Conservation (phyloP, 2,888 invertebrate genomes). For the Sinohyriopsis cumingii region DNA sequence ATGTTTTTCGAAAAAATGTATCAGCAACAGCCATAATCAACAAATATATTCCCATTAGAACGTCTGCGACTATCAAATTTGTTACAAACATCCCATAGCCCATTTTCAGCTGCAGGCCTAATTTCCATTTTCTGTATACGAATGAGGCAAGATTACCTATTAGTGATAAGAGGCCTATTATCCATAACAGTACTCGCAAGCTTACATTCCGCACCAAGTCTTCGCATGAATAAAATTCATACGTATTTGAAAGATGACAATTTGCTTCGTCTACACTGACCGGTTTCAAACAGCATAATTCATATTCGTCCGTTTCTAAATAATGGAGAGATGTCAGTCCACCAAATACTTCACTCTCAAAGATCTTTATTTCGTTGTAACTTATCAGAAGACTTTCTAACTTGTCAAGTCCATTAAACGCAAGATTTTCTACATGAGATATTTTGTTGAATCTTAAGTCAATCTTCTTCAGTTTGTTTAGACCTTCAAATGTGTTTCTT, state of each 20-base stretch:
- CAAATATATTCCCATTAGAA: constrained; percentile 15
- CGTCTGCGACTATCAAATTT: constrained; percentile 25
- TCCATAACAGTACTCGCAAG: constrained; percentile 31
- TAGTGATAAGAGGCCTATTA: constrained; percentile 31
- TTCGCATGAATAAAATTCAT: constrained; percentile 44
- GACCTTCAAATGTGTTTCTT: no score
- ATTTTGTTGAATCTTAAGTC: background rate
- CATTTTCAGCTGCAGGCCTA: constrained; percentile 13
- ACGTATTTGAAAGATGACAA: constrained; percentile 26
- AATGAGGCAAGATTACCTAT: constrained; percentile 32
- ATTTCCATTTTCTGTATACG: constrained; percentile 9
- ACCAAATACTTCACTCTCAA: constrained; percentile 21
- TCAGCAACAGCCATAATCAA: constrained; percentile 39
- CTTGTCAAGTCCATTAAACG: background rate
- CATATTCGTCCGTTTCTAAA: constrained; percentile 12
- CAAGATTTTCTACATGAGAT: background rate
- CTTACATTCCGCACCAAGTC: constrained; percentile 37
- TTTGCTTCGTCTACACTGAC: background rate
- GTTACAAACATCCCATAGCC: constrained; percentile 30
- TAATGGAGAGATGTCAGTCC: constrained; percentile 7
- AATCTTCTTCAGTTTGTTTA: no score
- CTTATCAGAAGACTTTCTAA: constrained; percentile 16
- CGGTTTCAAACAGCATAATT: background rate
- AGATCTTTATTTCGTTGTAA: constrained; percentile 19
- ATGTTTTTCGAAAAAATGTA: constrained; percentile 31